Evolutionary conservation across 1,140 invertebrate genomes (phyloP).

Genomic region (Heliconius congener): DNA sequence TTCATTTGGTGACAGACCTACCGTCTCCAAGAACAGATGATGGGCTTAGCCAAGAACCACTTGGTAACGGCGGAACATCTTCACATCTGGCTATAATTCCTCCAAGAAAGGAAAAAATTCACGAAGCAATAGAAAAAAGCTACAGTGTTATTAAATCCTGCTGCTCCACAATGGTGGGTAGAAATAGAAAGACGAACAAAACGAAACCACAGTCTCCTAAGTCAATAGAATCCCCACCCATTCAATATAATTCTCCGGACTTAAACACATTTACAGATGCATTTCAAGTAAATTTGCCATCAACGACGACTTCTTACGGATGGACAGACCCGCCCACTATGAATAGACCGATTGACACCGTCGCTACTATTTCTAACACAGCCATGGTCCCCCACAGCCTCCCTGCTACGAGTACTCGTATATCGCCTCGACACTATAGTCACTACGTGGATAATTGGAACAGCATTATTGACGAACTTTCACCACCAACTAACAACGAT

Average conservation of each 20-base stretch:
- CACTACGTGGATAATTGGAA: not conserved
- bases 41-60: not conserved
- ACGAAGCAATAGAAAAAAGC: constrained; percentile 80
- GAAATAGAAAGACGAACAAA: not conserved
- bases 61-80: constrained; percentile 23
- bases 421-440: not conserved
- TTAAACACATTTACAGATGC: not conserved
- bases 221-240: not conserved
- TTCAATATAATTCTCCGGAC: not conserved
- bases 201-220: not conserved
- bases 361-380: not conserved
- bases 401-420: not conserved
- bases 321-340: not conserved
- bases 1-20: constrained; percentile 86
- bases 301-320: not conserved
- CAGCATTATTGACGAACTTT: not conserved
- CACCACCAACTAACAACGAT: not conserved
- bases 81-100: constrained; percentile 76
- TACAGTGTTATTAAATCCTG: constrained; percentile 35
- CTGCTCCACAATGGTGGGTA: not conserved
- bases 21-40: constrained; percentile 64
- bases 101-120: constrained; percentile 76
- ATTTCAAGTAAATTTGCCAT: not conserved
- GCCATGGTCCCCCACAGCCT: not conserved
- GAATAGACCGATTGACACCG: not conserved